Evolutionary conservation across 2,797 vertebrate species (phyloP).

Genomic region (Labeo calbasu): DNA sequence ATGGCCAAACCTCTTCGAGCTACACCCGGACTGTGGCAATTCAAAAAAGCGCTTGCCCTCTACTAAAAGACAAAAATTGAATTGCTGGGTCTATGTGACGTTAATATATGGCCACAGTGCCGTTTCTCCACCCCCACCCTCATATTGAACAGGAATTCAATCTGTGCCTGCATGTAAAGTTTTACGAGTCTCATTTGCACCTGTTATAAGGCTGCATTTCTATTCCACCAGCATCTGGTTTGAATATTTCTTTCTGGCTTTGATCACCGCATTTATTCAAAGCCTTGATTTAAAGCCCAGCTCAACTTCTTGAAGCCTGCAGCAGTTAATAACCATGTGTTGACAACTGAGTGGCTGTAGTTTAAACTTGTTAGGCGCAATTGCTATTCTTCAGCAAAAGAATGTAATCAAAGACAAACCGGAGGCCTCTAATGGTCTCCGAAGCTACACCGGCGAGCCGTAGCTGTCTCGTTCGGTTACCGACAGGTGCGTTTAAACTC

Average conservation of each 20-base stretch:
- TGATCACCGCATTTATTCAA: conserved; percentile 49
- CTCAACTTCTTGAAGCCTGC: conserved; percentile 24
- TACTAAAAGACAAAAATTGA: not conserved
- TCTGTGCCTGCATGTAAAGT: conserved; percentile 32
- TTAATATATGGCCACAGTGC: not conserved
- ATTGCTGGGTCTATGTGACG: not conserved
- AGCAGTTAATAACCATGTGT: conserved; percentile 42
- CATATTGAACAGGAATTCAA: conserved; percentile 31
- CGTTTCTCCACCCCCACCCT: not conserved
- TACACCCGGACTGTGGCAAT: not conserved
- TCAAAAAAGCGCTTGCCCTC: not conserved
- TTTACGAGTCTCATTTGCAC: conserved; percentile 58
- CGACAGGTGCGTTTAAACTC: conserved; percentile 19
- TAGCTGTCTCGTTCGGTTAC: conserved; percentile 1
- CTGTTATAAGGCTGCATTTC: conserved; percentile 51
- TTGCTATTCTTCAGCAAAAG: conserved; percentile 35
- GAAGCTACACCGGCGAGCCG: conserved; percentile 13
- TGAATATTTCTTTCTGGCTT: conserved; percentile 51
- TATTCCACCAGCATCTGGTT: conserved; percentile 56
- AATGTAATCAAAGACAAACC: conserved; percentile 51
- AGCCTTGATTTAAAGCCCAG: conserved; percentile 39
- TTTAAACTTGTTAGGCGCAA: conserved; percentile 34
- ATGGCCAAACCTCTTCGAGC: not conserved
- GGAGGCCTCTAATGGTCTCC: conserved; percentile 24
- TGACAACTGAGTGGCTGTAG: conserved; percentile 38